A percentile compares a stretch with the other conserved stretches of the same genome.
Conservation (phyloP, 2,888 invertebrate species). For the Pterostichus madidus region DNA sequence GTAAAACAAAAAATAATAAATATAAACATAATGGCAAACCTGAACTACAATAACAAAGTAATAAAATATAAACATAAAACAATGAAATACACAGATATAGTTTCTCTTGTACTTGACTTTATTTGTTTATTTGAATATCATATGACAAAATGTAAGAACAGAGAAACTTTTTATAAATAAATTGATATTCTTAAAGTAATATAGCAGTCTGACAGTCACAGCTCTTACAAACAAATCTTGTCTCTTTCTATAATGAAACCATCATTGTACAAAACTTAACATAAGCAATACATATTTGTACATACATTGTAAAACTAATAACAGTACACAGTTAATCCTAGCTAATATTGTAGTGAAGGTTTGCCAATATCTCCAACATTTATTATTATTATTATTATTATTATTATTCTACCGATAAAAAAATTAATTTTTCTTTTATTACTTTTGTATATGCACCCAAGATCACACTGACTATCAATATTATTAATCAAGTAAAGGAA, state of each 20-base stretch:
- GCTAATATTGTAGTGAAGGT: conserved; percentile 78
- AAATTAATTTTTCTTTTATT: conserved; percentile 58
- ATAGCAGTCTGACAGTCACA: conserved; percentile 57
- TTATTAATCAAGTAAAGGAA: conserved; percentile 45
- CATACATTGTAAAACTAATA: conserved; percentile 53
- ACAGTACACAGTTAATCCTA: conserved; percentile 61
- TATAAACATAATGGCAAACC: conserved; percentile 77
- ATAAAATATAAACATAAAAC: conserved; percentile 57
- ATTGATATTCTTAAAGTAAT: conserved; percentile 46
- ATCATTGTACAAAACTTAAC: conserved; percentile 33
- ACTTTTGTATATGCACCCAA: conserved; percentile 61
- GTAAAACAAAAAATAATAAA: conserved; percentile 66
- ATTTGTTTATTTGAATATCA: conserved; percentile 59
- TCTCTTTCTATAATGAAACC: conserved; percentile 7
- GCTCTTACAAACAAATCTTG: conserved; percentile 58
- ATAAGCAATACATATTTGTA: conserved; percentile 59
- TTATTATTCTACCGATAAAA: conserved; percentile 49
- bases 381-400: conserved; percentile 20
- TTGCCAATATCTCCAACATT: conserved; percentile 77
- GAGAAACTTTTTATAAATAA: conserved; percentile 61
- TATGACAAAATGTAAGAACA: conserved; percentile 61
- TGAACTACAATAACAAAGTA: conserved; percentile 68
- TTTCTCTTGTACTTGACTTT: conserved; percentile 62
- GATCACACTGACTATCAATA: conserved; percentile 64
- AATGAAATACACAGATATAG: conserved; percentile 57